These are phyloP conservation scores for Nudaria mundana DNA, from an alignment of 2,888 invertebrate genomes.

Conservation along the genomic window DNA sequence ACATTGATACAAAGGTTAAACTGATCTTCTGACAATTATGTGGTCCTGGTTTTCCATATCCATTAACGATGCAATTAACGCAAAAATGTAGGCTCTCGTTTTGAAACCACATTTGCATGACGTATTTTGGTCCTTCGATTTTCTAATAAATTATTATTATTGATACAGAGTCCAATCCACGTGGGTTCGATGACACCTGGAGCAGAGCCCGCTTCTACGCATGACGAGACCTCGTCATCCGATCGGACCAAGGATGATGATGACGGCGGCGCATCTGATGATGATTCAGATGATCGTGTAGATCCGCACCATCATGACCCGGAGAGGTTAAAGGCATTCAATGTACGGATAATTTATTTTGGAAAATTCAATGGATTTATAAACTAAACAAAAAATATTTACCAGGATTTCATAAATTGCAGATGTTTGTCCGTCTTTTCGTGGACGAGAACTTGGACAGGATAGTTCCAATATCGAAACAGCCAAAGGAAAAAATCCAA, in stretches of 20 bases:
- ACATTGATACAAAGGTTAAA: background rate
- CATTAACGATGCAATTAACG: background rate
- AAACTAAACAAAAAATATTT: no score
- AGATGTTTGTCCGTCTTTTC: conserved; percentile 99
- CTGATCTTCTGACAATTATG: background rate
- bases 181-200: conserved; percentile 76
- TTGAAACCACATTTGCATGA: no score
- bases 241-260: conserved; percentile 93
- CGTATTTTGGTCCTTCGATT: background rate
- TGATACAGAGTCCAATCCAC: conserved; percentile 84
- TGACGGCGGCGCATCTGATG: conserved; percentile 83
- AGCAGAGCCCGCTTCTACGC: conserved; percentile 83
- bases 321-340: conserved; percentile 96
- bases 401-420: conserved; percentile 33
- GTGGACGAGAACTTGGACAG: conserved; percentile 98
- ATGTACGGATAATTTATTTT: conserved; percentile 89
- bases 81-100: background rate
- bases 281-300: conserved; percentile 94
- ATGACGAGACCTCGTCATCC: conserved; percentile 94
- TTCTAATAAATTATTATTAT: background rate
- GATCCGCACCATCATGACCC: conserved; percentile 95
- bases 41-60: no score
- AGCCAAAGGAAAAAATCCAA: conserved; percentile 98
- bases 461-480: conserved; percentile 98
- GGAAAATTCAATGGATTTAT: background rate